Percentiles rank a stretch among this genome's conserved stretches.
These are phyloP conservation scores for Montipora capitata DNA, from an alignment of 92 coral and sea anemone species.

Conservation along the genomic window DNA sequence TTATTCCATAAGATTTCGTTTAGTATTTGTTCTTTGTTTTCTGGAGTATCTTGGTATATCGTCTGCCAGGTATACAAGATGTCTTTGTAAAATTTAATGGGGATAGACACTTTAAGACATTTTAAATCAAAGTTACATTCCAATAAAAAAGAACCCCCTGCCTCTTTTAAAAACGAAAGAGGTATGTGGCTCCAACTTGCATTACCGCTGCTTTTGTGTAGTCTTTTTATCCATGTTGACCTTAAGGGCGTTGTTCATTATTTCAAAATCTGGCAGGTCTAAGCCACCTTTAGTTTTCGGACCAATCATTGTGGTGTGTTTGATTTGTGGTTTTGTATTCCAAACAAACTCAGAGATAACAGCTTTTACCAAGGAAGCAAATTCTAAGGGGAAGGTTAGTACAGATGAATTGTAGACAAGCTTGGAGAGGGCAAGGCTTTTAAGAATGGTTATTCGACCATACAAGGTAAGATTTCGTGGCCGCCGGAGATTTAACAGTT, in stretches of 20 bases:
- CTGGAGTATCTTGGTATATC: background rate
- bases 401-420: conserved; percentile 26
- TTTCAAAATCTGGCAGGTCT: conserved; percentile 18
- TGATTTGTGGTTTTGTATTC: conserved; percentile 24
- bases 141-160: background rate
- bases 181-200: conserved; percentile 33
- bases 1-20: conserved; percentile 29
- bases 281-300: conserved; percentile 7
- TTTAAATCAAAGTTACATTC: background rate
- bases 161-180: background rate
- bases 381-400: conserved; percentile 1
- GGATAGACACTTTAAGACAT: background rate
- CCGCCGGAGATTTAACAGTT: background rate
- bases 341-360: conserved; percentile 2
- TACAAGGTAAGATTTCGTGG: background rate
- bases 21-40: background rate
- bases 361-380: background rate
- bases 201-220: background rate
- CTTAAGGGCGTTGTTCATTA: conserved; percentile 25
- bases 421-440: conserved; percentile 31
- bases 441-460: conserved; percentile 23
- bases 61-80: conserved; percentile 27
- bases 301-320: conserved; percentile 40
- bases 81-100: conserved; percentile 11
- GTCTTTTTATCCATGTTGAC: conserved; percentile 39